A percentile compares a stretch with the other conserved stretches of the same genome.
Conservation (phyloP, 2,113 vertebrate species). For the Sinocyclocheilus maitianheensis region DNA sequence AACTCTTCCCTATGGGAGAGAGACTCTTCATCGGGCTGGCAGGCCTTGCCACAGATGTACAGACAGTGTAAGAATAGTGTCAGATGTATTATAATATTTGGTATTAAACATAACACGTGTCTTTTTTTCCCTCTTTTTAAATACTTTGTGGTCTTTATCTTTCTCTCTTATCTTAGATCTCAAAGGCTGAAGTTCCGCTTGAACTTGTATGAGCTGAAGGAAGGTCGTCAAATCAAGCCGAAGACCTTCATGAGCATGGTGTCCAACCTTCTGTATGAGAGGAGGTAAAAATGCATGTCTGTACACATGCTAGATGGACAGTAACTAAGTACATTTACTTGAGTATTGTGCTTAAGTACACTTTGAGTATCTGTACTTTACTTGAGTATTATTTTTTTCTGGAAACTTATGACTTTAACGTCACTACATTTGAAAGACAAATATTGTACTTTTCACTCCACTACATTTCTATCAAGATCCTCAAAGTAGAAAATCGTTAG, state of each 20-base stretch:
- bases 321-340: no score
- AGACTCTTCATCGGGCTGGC: constrained; percentile 90
- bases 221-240: constrained; percentile 96
- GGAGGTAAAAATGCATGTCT: constrained; percentile 74
- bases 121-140: not conserved
- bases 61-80: constrained; percentile 88
- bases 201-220: constrained; percentile 96
- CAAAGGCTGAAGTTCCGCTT: constrained; percentile 95
- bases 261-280: constrained; percentile 93
- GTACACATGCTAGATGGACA: no score
- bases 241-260: constrained; percentile 99
- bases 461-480: no score
- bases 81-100: constrained; percentile 27
- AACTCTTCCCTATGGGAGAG: constrained; percentile 96
- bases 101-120: not conserved
- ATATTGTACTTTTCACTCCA: no score
- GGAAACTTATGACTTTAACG: no score
- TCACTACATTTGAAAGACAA: no score
- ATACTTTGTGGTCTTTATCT: not conserved
- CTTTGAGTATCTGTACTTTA: no score
- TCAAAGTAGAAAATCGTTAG: no score
- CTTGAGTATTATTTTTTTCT: no score
- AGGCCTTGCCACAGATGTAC: constrained; percentile 94
- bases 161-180: constrained; percentile 71
- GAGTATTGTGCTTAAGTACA: no score